Conservation (phyloP, 2,797 vertebrate genomes). For the Denticeps clupeoides region DNA sequence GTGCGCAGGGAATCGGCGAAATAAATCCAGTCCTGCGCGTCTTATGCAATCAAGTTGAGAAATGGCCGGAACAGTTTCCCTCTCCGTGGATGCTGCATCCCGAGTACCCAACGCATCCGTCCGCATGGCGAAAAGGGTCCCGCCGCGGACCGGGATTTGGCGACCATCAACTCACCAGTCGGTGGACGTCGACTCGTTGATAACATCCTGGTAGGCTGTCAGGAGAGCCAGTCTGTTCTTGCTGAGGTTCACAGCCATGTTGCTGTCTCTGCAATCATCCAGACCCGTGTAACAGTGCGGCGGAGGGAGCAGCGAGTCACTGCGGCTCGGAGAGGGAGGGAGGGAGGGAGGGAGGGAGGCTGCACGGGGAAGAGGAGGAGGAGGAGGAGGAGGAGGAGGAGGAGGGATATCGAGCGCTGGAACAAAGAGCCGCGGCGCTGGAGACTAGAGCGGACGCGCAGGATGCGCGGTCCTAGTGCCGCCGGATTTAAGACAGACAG, state of each 20-base stretch:
- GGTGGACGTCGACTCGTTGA: conserved; percentile 74
- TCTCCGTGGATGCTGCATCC: background rate
- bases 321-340: conserved; percentile 20
- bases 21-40: no score
- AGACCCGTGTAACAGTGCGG: conserved; percentile 44
- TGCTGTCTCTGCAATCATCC: conserved; percentile 51
- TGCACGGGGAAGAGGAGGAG: conserved; percentile 25
- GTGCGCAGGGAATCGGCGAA: no score
- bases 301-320: conserved; percentile 41
- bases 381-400: no score
- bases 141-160: background rate
- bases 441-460: conserved; percentile 2
- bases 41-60: no score
- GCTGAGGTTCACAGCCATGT: conserved; percentile 81
- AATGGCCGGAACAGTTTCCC: background rate
- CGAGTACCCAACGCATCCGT: no score
- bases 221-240: conserved; percentile 87
- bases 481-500: background rate
- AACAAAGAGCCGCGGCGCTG: conserved; percentile 49
- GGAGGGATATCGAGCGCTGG: conserved; percentile 41
- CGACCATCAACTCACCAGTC: conserved; percentile 74
- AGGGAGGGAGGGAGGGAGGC: conserved; percentile 13
- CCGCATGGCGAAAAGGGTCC: background rate
- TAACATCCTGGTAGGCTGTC: conserved; percentile 91
- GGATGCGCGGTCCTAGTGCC: conserved; percentile 29